Percentiles rank a stretch among this genome's conserved stretches.
phyloP scores from a whole-genome alignment of 1,140 invertebrate species.

The Scylla paramamosain region DNA sequence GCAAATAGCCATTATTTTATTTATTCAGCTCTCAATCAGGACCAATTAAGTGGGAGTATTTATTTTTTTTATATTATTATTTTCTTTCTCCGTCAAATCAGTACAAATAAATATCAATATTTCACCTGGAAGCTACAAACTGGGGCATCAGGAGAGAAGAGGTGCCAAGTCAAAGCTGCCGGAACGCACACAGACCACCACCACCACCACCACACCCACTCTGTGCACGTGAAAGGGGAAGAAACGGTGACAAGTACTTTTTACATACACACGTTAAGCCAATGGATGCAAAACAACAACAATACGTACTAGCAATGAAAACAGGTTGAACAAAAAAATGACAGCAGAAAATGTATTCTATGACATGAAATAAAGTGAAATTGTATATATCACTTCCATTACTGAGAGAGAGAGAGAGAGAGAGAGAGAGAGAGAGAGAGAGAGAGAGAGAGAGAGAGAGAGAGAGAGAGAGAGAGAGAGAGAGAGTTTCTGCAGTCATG shows the following conservation, averaged over 20 bases:
- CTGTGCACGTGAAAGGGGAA: too few species aligned
- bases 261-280: not conserved
- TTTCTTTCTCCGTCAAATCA: not conserved
- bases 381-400: too few species aligned
- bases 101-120: conserved; percentile 3
- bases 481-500: not conserved
- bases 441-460: not conserved
- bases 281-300: conserved; percentile 4
- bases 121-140: not conserved
- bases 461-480: not conserved
- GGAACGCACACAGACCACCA: not conserved
- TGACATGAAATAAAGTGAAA: too few species aligned
- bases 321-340: not conserved
- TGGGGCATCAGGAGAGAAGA: not conserved
- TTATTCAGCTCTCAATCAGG: conserved; percentile 6
- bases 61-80: not conserved
- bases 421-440: not conserved
- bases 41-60: not conserved
- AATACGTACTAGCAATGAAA: not conserved
- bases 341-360: not conserved
- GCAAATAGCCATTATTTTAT: not conserved
- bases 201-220: too few species aligned
- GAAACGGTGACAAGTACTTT: not conserved
- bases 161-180: not conserved
- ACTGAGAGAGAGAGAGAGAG: not conserved